Percentiles rank a stretch among this genome's conserved stretches.
phyloP scores from a whole-genome alignment of 2,888 invertebrate species.

The Drosophila hamatofila region DNA sequence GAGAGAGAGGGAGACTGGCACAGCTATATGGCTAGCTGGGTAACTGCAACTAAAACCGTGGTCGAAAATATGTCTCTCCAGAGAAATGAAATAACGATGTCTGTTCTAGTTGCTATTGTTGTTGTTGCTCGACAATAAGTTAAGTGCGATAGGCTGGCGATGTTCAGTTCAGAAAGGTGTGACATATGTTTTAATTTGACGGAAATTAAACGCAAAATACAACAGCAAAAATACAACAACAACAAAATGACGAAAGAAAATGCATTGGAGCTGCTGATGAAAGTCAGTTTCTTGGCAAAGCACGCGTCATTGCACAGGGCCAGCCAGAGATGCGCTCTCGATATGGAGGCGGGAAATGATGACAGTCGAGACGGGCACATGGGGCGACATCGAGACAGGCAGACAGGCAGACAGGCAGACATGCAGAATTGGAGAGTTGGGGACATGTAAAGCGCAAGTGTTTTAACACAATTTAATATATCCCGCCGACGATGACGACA shows the following conservation, averaged over 20 bases:
- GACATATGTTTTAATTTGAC: constrained; percentile 64
- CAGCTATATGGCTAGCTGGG: neutral
- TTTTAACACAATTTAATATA: constrained; percentile 63
- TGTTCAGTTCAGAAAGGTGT: constrained; percentile 20
- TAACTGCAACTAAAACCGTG: constrained; percentile 28
- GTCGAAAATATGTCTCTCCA: constrained; percentile 52
- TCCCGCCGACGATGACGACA: constrained; percentile 44
- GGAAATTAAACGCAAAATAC: constrained; percentile 55
- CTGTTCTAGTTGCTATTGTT: neutral
- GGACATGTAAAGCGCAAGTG: constrained; percentile 52
- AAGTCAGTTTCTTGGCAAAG: constrained; percentile 67
- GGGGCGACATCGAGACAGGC: neutral
- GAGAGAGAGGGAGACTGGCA: neutral
- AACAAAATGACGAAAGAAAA: neutral
- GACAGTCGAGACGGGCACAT: constrained; percentile 11
- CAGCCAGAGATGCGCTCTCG: constrained; percentile 17
- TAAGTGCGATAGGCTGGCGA: constrained; percentile 17
- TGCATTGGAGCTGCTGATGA: constrained; percentile 22
- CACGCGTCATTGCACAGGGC: constrained; percentile 62
- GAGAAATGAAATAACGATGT: constrained; percentile 35
- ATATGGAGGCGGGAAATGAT: neutral
- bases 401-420: neutral
- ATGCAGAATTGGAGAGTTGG: neutral
- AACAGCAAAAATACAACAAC: constrained; percentile 23
- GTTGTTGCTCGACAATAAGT: constrained; percentile 19